These are phyloP conservation scores for Notoglanidium macrostoma DNA, from an alignment of 2,797 vertebrate genomes.

Conservation along the genomic window DNA sequence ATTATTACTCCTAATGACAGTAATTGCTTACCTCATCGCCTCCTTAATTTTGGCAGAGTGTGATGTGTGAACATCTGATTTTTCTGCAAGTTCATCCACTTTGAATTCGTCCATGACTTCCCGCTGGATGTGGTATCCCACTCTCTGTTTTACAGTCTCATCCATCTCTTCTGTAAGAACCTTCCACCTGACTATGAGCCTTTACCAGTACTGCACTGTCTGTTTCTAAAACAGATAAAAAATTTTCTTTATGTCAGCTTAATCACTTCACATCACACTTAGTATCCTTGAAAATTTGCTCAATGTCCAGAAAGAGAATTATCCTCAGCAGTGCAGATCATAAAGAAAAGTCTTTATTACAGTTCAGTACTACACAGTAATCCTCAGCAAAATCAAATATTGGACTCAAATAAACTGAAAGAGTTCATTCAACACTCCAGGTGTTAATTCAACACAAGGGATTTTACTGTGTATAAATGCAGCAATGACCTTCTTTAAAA, in stretches of 20 bases:
- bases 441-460: too few species aligned
- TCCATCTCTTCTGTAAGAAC: conserved; percentile 10
- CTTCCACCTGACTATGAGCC: neutral
- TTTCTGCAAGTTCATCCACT: conserved; percentile 69
- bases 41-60: conserved; percentile 65
- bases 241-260: neutral
- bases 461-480: too few species aligned
- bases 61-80: conserved; percentile 56
- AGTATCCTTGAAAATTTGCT: neutral
- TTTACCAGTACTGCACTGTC: neutral
- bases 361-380: neutral
- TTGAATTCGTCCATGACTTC: conserved; percentile 70
- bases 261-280: neutral
- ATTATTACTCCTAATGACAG: neutral
- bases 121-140: conserved; percentile 66
- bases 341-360: neutral
- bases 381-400: too few species aligned
- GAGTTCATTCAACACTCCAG: too few species aligned
- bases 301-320: neutral
- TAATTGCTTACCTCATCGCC: conserved; percentile 57
- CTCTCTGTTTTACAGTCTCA: conserved; percentile 15
- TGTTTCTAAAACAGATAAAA: neutral
- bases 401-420: too few species aligned
- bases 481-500: neutral
- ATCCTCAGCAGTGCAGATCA: neutral